Conservation (phyloP, 2,113 vertebrate genomes). For the Papio anubis region DNA sequence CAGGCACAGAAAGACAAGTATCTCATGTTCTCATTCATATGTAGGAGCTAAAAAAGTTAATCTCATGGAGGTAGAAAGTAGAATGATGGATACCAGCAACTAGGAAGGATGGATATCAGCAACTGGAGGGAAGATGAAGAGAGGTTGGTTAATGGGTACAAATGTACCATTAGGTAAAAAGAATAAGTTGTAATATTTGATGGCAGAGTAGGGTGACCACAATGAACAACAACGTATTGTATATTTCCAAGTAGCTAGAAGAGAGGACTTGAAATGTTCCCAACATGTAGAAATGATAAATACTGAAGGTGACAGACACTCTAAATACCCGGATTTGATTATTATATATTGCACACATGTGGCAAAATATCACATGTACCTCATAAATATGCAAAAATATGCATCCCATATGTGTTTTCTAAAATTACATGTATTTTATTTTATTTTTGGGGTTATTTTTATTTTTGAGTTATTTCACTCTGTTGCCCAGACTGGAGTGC, state of each 20-base stretch:
- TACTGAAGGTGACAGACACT: neutral
- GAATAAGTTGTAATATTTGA: neutral
- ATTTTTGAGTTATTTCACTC: too few species aligned
- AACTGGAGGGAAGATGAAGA: neutral
- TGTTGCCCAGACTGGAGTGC: too few species aligned
- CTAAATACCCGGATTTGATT: neutral
- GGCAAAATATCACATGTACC: neutral
- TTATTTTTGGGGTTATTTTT: too few species aligned
- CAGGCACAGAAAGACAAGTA: neutral
- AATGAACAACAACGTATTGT: neutral
- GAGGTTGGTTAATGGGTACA: neutral
- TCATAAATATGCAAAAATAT: neutral
- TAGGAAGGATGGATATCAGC: neutral
- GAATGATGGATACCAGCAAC: neutral
- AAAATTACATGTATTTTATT: too few species aligned
- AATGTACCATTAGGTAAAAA: neutral
- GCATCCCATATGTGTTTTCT: too few species aligned
- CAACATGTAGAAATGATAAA: neutral
- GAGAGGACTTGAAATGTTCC: neutral
- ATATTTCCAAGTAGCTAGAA: neutral
- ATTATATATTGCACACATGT: neutral
- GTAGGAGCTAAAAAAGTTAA: neutral
- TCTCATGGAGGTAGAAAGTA: neutral
- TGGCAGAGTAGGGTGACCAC: neutral
- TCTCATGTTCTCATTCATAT: neutral